These are phyloP conservation scores for Radopholus similis DNA, from an alignment of 1,140 invertebrate genomes.

Conservation along the genomic window DNA sequence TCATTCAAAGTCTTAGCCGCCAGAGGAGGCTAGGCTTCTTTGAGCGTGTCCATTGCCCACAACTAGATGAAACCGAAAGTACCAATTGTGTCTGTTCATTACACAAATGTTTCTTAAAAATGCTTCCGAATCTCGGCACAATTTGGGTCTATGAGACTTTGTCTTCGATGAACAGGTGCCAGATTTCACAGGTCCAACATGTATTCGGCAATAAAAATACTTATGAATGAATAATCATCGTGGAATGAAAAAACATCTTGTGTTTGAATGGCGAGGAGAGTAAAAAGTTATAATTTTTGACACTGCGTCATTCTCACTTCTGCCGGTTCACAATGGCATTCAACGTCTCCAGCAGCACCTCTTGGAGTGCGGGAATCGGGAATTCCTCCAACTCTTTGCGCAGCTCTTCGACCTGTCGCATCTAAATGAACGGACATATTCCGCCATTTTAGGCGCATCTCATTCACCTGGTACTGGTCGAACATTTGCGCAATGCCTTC, in stretches of 20 bases:
- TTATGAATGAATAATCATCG: not conserved
- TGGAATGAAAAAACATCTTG: not conserved
- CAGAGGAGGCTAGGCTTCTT: too few relatives aligned
- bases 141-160: too few relatives aligned
- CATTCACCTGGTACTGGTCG: constrained; percentile 5
- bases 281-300: not conserved
- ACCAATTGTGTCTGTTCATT: too few relatives aligned
- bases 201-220: constrained; percentile 14
- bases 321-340: constrained; percentile 6
- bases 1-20: too few relatives aligned
- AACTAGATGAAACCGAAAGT: too few relatives aligned
- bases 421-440: constrained; percentile 3
- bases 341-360: not conserved
- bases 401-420: not conserved
- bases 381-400: not conserved
- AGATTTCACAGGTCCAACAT: too few relatives aligned
- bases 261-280: too few relatives aligned
- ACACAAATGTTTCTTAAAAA: too few relatives aligned
- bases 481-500: constrained; percentile 17
- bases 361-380: not conserved
- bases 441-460: not conserved
- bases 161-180: too few relatives aligned
- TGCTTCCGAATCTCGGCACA: too few relatives aligned
- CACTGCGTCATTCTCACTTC: constrained; percentile 1
- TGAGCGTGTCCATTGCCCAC: too few relatives aligned